Conservation (phyloP, 1,140 invertebrate genomes). For the Lepidotrigona ventralis region DNA sequence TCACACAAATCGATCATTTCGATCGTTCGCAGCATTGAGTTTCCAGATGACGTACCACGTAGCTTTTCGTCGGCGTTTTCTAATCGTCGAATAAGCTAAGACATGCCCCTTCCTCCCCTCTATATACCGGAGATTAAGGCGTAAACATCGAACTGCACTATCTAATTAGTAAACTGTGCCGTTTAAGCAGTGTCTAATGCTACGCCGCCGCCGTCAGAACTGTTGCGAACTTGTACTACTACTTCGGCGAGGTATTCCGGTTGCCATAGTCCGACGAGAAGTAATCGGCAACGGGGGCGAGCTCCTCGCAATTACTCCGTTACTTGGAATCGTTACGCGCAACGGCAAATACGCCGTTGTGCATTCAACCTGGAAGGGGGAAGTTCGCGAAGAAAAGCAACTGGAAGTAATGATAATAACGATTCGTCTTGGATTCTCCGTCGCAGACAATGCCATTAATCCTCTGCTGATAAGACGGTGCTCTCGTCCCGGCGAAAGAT, state of each 20-base stretch:
- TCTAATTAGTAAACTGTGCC: conserved; percentile 34
- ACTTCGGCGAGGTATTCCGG: conserved; percentile 26
- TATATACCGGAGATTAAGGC: conserved; percentile 2
- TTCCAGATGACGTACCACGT: too few species aligned
- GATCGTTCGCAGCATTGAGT: too few species aligned
- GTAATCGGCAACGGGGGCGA: conserved; percentile 13
- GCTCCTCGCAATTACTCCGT: conserved; percentile 25
- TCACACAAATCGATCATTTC: too few species aligned
- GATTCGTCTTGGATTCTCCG: conserved; percentile 31
- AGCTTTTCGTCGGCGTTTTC: background rate
- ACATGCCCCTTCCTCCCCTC: background rate
- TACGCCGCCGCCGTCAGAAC: background rate
- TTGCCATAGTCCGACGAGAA: background rate
- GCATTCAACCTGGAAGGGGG: background rate
- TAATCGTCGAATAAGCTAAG: background rate
- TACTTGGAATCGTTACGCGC: conserved; percentile 1
- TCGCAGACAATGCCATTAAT: conserved; percentile 47
- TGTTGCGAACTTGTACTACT: conserved; percentile 15
- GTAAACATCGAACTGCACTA: conserved; percentile 44
- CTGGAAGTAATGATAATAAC: conserved; percentile 38
- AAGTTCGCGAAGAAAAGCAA: conserved; percentile 25
- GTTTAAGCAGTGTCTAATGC: conserved; percentile 27
- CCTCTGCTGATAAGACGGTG: conserved; percentile 28
- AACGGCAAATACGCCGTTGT: background rate
- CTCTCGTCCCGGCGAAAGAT: background rate